Conservation (phyloP, 1,140 invertebrate species). For the Apis laboriosa region DNA sequence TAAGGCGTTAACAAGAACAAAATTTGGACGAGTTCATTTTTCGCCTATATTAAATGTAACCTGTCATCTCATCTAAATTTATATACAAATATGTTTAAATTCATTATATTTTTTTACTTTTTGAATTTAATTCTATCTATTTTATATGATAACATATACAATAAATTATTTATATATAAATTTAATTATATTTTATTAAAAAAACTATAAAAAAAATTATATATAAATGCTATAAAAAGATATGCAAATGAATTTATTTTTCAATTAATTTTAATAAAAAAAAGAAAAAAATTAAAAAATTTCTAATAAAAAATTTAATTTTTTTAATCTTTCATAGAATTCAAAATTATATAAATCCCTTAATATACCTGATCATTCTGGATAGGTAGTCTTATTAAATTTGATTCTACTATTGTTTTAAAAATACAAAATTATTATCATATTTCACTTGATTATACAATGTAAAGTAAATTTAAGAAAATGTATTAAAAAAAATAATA, state of each 20-base stretch:
- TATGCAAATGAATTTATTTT: neutral
- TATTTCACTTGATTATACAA: neutral
- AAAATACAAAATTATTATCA: neutral
- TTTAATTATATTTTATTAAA: neutral
- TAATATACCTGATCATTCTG: neutral
- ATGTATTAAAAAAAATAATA: neutral
- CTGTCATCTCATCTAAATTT: neutral
- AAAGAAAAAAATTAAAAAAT: too few relatives aligned
- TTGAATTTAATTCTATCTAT: neutral
- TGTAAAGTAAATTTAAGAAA: neutral
- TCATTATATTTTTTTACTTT: neutral
- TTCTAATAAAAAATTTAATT: neutral
- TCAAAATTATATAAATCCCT: neutral
- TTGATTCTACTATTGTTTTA: slow-evolving; percentile 4
- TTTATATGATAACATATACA: neutral
- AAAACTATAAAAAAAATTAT: neutral
- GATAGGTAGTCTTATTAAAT: too few relatives aligned
- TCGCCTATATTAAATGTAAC: neutral
- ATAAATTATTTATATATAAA: neutral
- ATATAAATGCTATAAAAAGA: neutral
- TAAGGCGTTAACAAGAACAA: neutral
- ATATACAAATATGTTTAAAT: neutral
- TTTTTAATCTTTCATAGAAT: neutral
- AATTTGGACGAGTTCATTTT: slow-evolving; percentile 12
- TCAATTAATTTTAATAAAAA: neutral